phyloP scores from a whole-genome alignment of 1,140 invertebrate species.

The Akabosia matsudoensis region DNA sequence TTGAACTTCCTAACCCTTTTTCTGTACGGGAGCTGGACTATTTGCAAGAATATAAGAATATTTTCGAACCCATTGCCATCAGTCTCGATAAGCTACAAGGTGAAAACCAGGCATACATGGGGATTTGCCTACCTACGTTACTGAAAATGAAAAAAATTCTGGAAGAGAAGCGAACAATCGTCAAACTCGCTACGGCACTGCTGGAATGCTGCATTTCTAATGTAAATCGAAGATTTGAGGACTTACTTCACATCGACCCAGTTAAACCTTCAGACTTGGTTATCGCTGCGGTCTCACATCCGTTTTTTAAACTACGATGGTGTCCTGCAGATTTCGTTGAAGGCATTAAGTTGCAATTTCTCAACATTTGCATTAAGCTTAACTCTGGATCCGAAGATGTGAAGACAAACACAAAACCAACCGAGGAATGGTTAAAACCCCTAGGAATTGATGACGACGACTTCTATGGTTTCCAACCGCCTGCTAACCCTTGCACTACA shows the following conservation, averaged over 20 bases:
- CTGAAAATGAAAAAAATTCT: not conserved
- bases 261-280: not conserved
- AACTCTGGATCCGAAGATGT: no score
- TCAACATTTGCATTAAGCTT: not conserved
- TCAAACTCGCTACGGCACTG: not conserved
- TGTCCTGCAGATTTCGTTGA: not conserved
- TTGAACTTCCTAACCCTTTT: no score
- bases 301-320: not conserved
- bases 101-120: not conserved
- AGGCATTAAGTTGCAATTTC: not conserved
- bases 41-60: no score
- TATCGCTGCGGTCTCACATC: not conserved
- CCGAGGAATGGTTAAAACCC: no score
- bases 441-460: no score
- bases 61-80: no score
- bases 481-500: no score
- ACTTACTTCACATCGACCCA: not conserved
- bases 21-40: no score
- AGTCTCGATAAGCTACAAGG: no score
- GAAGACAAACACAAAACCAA: no score
- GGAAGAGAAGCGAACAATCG: not conserved
- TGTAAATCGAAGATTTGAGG: not conserved
- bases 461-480: no score
- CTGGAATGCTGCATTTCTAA: not conserved
- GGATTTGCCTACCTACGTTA: not conserved